These are phyloP conservation scores for Pachycephala philippinensis DNA, from an alignment of 2,113 vertebrate species.

Conservation along the genomic window DNA sequence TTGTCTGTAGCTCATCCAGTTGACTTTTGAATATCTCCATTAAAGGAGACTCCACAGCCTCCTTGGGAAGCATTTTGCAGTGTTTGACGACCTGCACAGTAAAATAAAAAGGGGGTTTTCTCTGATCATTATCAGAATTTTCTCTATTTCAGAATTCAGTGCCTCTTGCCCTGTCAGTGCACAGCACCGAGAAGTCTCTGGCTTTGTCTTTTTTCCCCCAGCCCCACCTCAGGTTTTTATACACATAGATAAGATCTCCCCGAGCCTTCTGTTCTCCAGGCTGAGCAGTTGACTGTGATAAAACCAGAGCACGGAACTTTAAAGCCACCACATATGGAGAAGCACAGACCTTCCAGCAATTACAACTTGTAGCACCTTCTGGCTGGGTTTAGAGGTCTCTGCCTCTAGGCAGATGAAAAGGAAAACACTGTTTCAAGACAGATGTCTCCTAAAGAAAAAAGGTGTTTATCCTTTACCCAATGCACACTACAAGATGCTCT, in stretches of 20 bases:
- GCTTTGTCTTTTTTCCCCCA: rapidly evolving
- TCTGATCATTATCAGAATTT: neutral
- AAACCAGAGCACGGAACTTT: neutral
- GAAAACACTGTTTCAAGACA: neutral
- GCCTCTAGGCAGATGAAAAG: neutral
- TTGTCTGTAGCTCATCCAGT: neutral
- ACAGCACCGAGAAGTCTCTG: neutral
- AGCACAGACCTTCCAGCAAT: neutral
- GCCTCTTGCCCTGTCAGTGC: neutral
- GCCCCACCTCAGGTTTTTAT: neutral
- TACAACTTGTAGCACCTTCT: neutral
- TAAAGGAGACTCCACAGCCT: neutral
- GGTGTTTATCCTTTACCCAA: neutral
- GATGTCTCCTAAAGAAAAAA: neutral
- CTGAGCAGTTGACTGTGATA: neutral
- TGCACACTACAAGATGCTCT: neutral
- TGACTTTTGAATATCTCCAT: neutral
- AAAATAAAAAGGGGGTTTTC: neutral
- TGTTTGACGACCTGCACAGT: neutral
- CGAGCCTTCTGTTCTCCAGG: neutral
- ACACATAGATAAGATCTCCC: neutral
- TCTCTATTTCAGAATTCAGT: neutral
- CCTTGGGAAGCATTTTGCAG: neutral
- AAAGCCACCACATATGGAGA: neutral
- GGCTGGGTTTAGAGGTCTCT: neutral